A percentile compares a stretch with the other conserved stretches of the same genome.
These are phyloP conservation scores for Apodemia zela DNA, from an alignment of 2,888 invertebrate species.

Conservation along the genomic window DNA sequence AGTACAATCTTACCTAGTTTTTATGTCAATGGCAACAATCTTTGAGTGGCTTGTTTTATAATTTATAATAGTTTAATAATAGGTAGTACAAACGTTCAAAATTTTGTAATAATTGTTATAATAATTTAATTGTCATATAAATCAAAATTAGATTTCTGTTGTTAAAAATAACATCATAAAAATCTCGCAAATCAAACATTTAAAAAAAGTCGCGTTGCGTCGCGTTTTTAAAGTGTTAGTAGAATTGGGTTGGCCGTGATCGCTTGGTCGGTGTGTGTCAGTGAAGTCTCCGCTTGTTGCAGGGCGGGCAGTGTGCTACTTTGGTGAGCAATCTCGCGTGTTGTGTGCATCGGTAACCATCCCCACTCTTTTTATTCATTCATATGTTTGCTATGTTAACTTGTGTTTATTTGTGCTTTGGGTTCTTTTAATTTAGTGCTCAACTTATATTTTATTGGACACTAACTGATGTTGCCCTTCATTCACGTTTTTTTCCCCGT, in stretches of 20 bases:
- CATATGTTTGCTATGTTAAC: conserved; percentile 57
- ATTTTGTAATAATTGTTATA: no score
- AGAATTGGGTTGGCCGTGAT: conserved; percentile 10
- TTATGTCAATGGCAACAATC: no score
- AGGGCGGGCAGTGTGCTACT: conserved; percentile 96
- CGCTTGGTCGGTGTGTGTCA: conserved; percentile 48
- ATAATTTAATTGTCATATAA: no score
- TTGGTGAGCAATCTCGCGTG: conserved; percentile 97
- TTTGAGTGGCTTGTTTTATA: no score
- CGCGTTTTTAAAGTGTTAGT: background rate
- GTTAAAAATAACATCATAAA: no score
- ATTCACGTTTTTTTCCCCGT: background rate
- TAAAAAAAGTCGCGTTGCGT: background rate
- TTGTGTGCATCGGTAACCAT: conserved; percentile 97
- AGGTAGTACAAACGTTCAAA: no score
- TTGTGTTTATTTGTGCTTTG: conserved; percentile 6
- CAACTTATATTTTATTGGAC: background rate
- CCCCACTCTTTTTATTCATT: conserved; percentile 85
- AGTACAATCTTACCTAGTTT: no score
- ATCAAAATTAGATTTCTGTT: no score
- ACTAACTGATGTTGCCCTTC: background rate
- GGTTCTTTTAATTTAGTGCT: conserved; percentile 8
- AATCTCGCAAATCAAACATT: background rate
- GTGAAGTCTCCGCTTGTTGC: conserved; percentile 78
- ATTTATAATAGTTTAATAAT: no score